Evolutionary conservation across 2,113 vertebrate genomes (phyloP), one percentile per base, ranked within the genome.

Genomic region (Salminus brasiliensis): DNA sequence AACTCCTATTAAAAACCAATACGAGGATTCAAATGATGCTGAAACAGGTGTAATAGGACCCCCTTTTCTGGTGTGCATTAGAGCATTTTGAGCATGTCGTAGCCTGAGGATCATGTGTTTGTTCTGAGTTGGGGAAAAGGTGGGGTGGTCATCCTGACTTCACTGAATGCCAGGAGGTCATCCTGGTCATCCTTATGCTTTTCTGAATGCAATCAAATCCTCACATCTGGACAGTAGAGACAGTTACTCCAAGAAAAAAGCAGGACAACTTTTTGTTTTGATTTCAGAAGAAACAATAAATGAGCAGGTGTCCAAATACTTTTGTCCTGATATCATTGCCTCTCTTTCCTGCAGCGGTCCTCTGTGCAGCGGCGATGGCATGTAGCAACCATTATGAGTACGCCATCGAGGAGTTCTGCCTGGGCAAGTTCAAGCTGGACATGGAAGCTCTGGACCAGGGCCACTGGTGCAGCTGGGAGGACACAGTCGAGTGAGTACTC

Each of bases 401-500:
- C 5, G 85, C 91, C 81, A 93, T 98, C 18, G 89, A 89, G n/a
- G 91, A 97, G 30, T 86, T 92, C 86, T 98, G 97, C 81, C 87
- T 97, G 52, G 49, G 79, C 80, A 93, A 86, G 76, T 98, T 97
- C 91, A 86, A 90, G 82, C 76, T 87, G 82, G 93, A 94, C 84
- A 98, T 98, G 97, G 93, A 96, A 49, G 90, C 90, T 53, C 85
- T 97, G 0, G 95, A 93, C 43, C 89, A 89, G 88, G 72, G 15
- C 0, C 88, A 92, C 25, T 97, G 97, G 96, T 98, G 97, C 0
- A 93, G 93, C 90, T 98, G 96, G 96, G 95, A 89, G 0, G 93
- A 95, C 87, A 98, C 96, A 0, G 73, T 95, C 15, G 78, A 90
- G 97, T 98, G 81, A 96, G 96, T 94, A 55, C n/a, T n/a, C n/a